phyloP scores from a whole-genome alignment of 2,888 invertebrate genomes.

The Linnaemya tessellans region DNA sequence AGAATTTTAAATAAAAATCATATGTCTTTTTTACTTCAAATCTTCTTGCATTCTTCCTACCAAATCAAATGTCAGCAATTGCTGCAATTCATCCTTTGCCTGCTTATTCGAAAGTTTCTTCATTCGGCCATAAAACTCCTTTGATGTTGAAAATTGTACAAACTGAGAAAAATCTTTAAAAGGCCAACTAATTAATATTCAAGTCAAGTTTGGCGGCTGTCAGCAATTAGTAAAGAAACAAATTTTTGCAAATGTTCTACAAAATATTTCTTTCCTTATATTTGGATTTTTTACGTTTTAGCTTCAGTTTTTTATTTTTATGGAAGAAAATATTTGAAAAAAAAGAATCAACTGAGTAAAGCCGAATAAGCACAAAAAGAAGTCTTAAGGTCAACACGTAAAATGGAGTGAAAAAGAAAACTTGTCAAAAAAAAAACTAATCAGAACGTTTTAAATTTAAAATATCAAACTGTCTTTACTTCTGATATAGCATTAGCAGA shows the following conservation, averaged over 20 bases:
- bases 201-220: constrained; percentile 56
- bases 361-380: not conserved
- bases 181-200: constrained; percentile 67
- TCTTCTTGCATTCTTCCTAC: not conserved
- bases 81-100: not conserved
- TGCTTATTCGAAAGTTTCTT: constrained; percentile 24
- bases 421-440: not conserved
- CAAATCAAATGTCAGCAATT: constrained; percentile 13
- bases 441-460: not conserved
- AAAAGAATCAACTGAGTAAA: not conserved
- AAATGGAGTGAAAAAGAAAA: not conserved
- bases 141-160: constrained; percentile 31
- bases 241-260: constrained; percentile 55
- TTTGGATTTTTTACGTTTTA: not conserved
- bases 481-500: constrained; percentile 7
- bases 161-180: constrained; percentile 14
- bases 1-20: not conserved
- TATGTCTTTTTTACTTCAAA: not conserved
- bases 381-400: too few relatives aligned
- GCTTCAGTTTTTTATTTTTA: not conserved
- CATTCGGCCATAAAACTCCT: constrained; percentile 17
- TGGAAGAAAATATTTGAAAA: not conserved
- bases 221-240: constrained; percentile 71
- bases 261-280: constrained; percentile 4
- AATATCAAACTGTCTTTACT: not conserved